Base-by-base conservation (phyloP, 2,797 vertebrate genomes). In the Arrhamphus sclerolepis region DNA sequence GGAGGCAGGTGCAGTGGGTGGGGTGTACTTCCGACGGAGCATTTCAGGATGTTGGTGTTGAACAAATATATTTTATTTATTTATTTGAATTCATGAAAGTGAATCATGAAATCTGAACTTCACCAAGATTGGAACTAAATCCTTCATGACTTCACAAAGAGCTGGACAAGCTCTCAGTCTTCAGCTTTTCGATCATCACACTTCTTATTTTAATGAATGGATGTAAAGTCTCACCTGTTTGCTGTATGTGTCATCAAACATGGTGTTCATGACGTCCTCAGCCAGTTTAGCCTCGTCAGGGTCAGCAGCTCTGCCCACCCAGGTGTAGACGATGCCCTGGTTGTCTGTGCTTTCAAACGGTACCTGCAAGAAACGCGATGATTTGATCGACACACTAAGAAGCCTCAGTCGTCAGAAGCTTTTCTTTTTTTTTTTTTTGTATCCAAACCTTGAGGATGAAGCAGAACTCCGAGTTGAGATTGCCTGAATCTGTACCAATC, bases 321-420 rank as follows among this genome's bases (percentile, higher is more conserved):
- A 99, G 0, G 96, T 98, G 57, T 99, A 99, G 28, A 99, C 96
- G 0, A 99, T 98, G 66, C 98, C 97, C 83, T 98, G 97, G 79
- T 98, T 99, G 84, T 98, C 98, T 0, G 95, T 97, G 81, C 97
- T 99, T 89, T 99, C 97, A 78, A 99, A 99, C 1, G 98, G 98
- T 16, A 99, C 98, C 98, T 99, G 81, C 4, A 69, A 61, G 6
- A 2, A 1, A 65, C 21, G 38, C 0, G 2, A n/a, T n/a, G n/a
- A n/a, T n/a, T n/a, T n/a, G n/a, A n/a, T n/a, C n/a, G 0, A 26
- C 6, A 10, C 6, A 9, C 31, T 10, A 13, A 34, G 9, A 10
- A 34, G 31, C 13, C 31, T 34, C 9, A 11, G 31, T 34, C 6
- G 31, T 34, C 31, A 11, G 10, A 9, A 13, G 31, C 31, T 34